phyloP scores from a whole-genome alignment of 2,113 vertebrate genomes.

The Crypturellus undulatus region DNA sequence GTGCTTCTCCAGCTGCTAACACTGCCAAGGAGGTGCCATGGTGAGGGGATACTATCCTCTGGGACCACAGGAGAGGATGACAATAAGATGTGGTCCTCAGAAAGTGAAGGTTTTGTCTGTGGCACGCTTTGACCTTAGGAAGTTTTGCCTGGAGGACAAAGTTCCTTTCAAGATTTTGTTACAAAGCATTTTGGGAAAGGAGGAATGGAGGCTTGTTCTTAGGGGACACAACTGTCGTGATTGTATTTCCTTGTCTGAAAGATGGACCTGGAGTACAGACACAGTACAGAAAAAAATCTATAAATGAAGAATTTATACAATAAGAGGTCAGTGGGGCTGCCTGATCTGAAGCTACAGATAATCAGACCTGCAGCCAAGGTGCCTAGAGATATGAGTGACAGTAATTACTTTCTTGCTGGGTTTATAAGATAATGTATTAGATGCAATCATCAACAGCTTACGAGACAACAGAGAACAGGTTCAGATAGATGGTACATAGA shows the following conservation, averaged over 20 bases:
- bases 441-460: constrained; percentile 29
- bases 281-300: neutral
- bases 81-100: no score
- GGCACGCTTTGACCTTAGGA: neutral
- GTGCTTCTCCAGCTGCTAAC: neutral
- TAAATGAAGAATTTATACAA: constrained; percentile 1
- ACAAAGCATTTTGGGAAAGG: neutral
- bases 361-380: neutral
- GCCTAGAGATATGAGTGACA: neutral
- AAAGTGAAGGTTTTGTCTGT: no score
- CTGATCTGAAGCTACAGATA: constrained; percentile 22
- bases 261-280: neutral
- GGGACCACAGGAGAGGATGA: neutral
- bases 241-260: neutral
- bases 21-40: neutral
- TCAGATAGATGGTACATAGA: neutral
- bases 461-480: neutral
- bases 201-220: neutral
- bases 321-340: neutral
- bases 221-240: neutral
- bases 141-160: neutral
- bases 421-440: constrained; percentile 23
- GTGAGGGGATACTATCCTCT: rapidly evolving
- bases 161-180: neutral
- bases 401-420: constrained; percentile 48